Base-by-base conservation (phyloP, 2,888 invertebrate species). In the Drosophila antonietae region DNA sequence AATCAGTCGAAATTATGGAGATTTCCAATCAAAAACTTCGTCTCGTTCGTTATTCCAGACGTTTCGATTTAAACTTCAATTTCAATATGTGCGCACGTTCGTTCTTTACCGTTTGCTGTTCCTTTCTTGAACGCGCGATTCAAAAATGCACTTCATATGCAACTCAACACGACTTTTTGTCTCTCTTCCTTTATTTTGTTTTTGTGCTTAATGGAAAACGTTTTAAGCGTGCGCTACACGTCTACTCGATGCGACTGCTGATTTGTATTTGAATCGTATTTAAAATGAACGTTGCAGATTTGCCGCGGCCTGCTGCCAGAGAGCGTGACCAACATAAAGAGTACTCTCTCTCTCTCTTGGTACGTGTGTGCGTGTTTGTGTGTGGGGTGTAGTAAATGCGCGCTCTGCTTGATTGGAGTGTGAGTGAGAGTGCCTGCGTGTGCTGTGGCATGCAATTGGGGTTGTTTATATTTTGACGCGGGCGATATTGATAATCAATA, bases 241-340 rank as follows among this genome's bases (percentile, higher is more conserved):
- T 75, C 78, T 68, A 9, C 18, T 57, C 79, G 52, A 20, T 61
- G 58, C 63, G 66, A 78, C 65, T 72, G 66, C 63, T 75, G 57
- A 64, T 58, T 68, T 63, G 65, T 78, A 65, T 68, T 75, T 78
- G 75, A 78, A 78, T 61, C 61, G 70, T 73, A 31, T 57, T 67
- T 41, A 51, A 62, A 64, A 61, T 61, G 43, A 61, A 77, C 63
- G 78, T 57, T 67, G 62, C 65, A 73, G 69, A 63, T 76, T 73
- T 65, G 46, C 57, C 55, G 60, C 60, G 39, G 62, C 18, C 56
- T 23, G 72, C 43, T 23, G 66, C n/a, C 69, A 56, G 52, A 55
- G 69, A 60, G 68, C 39, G 28, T 55, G 49, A 41, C 65, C 65
- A 68, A 61, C 56, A 64, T 35, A 58, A 39, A 56, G 72, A 52